phyloP scores from a whole-genome alignment of 2,113 vertebrate genomes.

The Triplophysa rosa region DNA sequence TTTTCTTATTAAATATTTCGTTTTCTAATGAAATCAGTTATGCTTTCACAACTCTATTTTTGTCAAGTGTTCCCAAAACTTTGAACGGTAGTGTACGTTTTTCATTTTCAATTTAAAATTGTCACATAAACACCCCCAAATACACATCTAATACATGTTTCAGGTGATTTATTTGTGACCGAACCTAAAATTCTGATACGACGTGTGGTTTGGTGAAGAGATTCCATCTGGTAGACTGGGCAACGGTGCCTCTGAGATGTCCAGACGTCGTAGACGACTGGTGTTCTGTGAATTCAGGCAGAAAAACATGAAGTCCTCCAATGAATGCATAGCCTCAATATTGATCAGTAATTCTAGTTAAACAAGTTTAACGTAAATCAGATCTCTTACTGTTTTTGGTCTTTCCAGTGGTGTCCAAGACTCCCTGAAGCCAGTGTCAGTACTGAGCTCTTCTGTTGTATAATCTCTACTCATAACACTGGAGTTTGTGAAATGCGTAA shows the following conservation, averaged over 20 bases:
- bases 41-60: no score
- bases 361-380: background rate
- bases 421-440: constrained; percentile 39
- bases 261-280: constrained; percentile 4
- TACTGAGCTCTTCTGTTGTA: constrained; percentile 50
- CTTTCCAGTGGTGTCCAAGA: constrained; percentile 55
- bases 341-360: background rate
- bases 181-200: background rate
- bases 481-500: background rate
- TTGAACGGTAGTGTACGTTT: no score
- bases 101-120: no score
- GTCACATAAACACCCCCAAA: background rate
- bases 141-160: background rate
- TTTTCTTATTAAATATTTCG: no score
- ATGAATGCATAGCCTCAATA: background rate
- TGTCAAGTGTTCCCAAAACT: no score
- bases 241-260: constrained; percentile 5
- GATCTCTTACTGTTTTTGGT: constrained; percentile 66
- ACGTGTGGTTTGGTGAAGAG: background rate
- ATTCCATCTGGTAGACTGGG: constrained; percentile 9
- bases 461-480: constrained; percentile 26
- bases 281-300: constrained; percentile 16
- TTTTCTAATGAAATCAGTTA: no score
- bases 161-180: constrained; percentile 15
- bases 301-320: no score